Evolutionary conservation across 1,140 invertebrate species (phyloP).

Genomic region (Meloidogyne exigua): DNA sequence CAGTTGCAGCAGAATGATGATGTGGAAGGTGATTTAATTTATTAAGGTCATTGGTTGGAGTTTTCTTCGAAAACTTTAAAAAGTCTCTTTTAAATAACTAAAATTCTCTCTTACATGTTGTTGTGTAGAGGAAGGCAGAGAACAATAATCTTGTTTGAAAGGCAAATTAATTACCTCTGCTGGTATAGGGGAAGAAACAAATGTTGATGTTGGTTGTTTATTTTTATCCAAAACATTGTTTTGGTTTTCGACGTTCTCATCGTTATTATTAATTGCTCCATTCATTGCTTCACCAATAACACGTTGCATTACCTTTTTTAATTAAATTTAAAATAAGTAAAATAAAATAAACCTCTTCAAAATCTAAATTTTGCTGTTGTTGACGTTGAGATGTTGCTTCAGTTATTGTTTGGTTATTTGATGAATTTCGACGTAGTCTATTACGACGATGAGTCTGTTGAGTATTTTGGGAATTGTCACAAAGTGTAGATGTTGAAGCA

Average conservation of each 20-base stretch:
- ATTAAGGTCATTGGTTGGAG: background rate
- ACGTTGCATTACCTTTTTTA: slow-evolving; percentile 23
- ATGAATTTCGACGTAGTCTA: background rate
- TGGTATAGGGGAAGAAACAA: background rate
- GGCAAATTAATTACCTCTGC: background rate
- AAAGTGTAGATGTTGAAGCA: background rate
- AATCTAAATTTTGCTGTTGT: slow-evolving; percentile 13
- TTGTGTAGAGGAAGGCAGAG: no score
- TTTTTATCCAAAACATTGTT: background rate
- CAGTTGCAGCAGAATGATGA: background rate
- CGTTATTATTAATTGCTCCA: background rate
- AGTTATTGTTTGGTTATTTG: background rate
- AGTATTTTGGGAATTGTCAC: background rate
- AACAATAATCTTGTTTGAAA: slow-evolving; percentile 1
- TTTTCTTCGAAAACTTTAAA: background rate
- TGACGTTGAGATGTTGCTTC: slow-evolving; percentile 5
- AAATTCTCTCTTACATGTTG: no score
- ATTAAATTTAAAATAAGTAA: no score
- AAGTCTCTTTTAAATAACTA: background rate
- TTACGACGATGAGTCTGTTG: background rate
- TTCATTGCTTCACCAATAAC: slow-evolving; percentile 23
- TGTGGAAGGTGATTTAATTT: background rate
- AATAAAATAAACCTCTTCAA: slow-evolving; percentile 12
- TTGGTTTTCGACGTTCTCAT: background rate
- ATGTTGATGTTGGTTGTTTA: background rate